Evolutionary conservation across 1,140 invertebrate genomes (phyloP).

Genomic region (Dreissena polymorpha): DNA sequence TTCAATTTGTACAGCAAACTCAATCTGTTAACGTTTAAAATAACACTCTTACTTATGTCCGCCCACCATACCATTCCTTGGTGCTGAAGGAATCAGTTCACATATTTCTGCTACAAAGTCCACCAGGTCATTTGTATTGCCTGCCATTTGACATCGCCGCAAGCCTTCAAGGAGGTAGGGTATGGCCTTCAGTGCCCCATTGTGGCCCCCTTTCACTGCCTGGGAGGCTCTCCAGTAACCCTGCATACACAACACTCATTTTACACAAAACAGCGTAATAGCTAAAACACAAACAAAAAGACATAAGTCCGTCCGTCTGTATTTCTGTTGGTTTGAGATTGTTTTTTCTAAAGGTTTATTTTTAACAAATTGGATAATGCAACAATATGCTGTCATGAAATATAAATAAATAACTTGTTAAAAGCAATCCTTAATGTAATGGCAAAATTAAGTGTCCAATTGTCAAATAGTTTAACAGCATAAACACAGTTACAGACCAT

Average conservation of each 20-base stretch:
- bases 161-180: conserved; percentile 7
- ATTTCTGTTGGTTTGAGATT: not conserved
- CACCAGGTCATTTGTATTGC: conserved; percentile 10
- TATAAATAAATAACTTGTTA: too few relatives aligned
- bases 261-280: not conserved
- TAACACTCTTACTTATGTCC: too few relatives aligned
- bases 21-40: too few relatives aligned
- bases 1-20: too few relatives aligned
- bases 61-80: conserved; percentile 8
- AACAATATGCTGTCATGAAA: too few relatives aligned
- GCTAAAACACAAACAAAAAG: not conserved
- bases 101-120: conserved; percentile 17
- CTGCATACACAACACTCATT: not conserved
- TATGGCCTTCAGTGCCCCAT: conserved; percentile 7
- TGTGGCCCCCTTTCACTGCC: conserved; percentile 24
- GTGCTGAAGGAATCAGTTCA: conserved; percentile 5
- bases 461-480: too few relatives aligned
- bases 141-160: not conserved
- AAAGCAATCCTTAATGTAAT: too few relatives aligned
- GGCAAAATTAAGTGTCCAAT: too few relatives aligned
- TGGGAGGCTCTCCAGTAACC: conserved; percentile 23
- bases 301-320: not conserved
- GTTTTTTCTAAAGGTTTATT: not conserved
- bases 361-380: not conserved
- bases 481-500: too few relatives aligned